Evolutionary conservation across 2,888 invertebrate genomes (phyloP).

Genomic region (Ochropleura leucogaster): DNA sequence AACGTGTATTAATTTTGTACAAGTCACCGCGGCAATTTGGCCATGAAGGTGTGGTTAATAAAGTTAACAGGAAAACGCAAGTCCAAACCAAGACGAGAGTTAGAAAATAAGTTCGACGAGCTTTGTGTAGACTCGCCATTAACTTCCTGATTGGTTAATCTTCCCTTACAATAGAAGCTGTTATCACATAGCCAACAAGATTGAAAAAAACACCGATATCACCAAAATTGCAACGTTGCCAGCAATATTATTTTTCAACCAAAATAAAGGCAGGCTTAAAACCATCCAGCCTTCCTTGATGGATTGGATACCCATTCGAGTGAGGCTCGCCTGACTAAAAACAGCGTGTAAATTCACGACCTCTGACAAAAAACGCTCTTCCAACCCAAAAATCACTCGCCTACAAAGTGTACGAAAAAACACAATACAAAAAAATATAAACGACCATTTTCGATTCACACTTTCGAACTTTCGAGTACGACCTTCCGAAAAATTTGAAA

Average conservation of each 20-base stretch:
- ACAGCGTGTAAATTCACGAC: constrained; percentile 34
- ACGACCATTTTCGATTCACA: constrained; percentile 39
- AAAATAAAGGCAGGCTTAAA: constrained; percentile 35
- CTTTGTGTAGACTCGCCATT: background rate
- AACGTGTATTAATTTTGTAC: background rate
- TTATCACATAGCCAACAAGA: background rate
- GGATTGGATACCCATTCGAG: constrained; percentile 49
- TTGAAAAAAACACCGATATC: background rate
- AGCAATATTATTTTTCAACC: constrained; percentile 22
- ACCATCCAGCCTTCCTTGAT: constrained; percentile 28
- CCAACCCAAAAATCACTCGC: constrained; percentile 39
- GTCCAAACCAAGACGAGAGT: background rate
- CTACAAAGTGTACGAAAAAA: constrained; percentile 34
- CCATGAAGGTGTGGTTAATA: background rate
- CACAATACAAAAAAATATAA: constrained; percentile 43
- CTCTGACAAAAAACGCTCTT: constrained; percentile 40
- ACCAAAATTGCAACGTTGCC: background rate
- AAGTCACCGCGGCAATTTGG: constrained; percentile 1
- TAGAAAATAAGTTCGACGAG: constrained; percentile 1
- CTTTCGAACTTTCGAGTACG: constrained; percentile 20
- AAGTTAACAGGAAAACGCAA: constrained; percentile 9
- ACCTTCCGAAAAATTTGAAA: constrained; percentile 19
- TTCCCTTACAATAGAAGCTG: background rate
- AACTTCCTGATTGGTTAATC: constrained; percentile 11
- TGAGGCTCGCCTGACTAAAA: constrained; percentile 36